These are phyloP conservation scores for Chroicocephalus ridibundus DNA, from an alignment of 2,113 vertebrate species.

Conservation along the genomic window DNA sequence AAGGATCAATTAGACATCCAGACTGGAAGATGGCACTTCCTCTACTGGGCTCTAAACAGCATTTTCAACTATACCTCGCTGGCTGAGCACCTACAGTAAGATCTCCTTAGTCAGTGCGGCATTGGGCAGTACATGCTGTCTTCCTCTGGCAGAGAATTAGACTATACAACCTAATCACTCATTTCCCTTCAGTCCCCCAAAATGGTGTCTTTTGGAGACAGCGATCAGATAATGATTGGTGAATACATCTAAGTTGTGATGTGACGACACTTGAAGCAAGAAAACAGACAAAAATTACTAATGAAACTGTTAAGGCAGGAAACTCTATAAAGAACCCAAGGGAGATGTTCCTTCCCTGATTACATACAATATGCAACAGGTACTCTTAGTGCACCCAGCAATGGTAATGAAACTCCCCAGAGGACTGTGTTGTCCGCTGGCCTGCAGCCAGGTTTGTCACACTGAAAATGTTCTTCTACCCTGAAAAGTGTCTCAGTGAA, in stretches of 20 bases:
- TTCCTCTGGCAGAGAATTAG: neutral
- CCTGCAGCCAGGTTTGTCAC: constrained; percentile 26
- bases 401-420: neutral
- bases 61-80: neutral
- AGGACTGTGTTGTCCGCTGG: neutral
- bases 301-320: neutral
- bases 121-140: neutral
- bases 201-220: neutral
- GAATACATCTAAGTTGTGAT: neutral
- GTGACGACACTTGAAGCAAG: neutral
- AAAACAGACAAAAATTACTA: constrained; percentile 19
- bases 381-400: neutral
- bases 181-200: neutral
- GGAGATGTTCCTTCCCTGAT: constrained; percentile 20
- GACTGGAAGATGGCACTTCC: neutral
- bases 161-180: neutral
- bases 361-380: neutral
- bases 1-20: neutral
- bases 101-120: neutral
- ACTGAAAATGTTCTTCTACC: neutral
- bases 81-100: neutral
- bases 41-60: neutral
- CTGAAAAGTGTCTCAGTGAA: neutral
- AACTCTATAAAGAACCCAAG: constrained; percentile 16
- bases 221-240: neutral